These are phyloP conservation scores for Sitobion miscanthi DNA, from an alignment of 1,140 invertebrate species.

Conservation along the genomic window DNA sequence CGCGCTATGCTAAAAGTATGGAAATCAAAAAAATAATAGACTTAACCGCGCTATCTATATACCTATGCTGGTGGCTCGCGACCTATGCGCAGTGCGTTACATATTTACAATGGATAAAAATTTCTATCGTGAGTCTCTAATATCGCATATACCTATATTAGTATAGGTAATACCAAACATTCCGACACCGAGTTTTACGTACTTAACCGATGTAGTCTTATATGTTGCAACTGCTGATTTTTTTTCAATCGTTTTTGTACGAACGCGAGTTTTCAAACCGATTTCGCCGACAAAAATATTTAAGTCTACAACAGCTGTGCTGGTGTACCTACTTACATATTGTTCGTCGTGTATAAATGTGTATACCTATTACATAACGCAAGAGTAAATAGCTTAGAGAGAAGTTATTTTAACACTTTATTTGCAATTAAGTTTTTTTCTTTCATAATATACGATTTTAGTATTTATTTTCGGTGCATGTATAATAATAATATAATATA, in stretches of 20 bases:
- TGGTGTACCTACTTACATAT: too few species aligned
- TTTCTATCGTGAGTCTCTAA: neutral
- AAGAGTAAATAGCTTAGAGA: neutral
- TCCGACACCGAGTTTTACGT: neutral
- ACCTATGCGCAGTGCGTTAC: too few species aligned
- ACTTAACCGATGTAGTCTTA: neutral
- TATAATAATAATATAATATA: neutral
- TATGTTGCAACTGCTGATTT: neutral
- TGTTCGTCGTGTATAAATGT: too few species aligned
- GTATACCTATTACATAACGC: too few species aligned
- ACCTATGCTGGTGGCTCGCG: too few species aligned
- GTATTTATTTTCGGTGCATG: neutral
- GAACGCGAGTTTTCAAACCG: neutral
- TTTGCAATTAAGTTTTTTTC: neutral
- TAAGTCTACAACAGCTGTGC: neutral
- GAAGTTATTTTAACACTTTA: neutral
- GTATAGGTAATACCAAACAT: neutral
- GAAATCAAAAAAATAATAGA: neutral
- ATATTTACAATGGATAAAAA: neutral
- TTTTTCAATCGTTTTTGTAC: neutral
- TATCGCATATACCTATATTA: too few species aligned
- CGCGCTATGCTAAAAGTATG: neutral
- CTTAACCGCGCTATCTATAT: neutral
- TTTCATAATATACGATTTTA: too few species aligned
- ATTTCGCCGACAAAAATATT: neutral